These are phyloP conservation scores for Climacteris rufus DNA, from an alignment of 2,113 vertebrate species.

Conservation along the genomic window DNA sequence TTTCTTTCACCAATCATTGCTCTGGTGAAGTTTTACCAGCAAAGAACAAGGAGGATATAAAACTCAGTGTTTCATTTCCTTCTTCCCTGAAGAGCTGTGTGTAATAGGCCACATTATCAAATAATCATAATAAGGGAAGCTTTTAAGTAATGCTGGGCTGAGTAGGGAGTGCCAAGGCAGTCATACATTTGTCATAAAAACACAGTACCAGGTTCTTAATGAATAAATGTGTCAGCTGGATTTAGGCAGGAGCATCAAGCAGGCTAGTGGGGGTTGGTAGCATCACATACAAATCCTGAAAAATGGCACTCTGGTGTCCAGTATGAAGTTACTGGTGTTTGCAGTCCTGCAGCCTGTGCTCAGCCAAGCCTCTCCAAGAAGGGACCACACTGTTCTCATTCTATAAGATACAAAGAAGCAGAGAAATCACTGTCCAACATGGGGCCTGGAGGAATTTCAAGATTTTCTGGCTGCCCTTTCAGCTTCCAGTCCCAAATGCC, in stretches of 20 bases:
- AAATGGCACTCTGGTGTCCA: neutral
- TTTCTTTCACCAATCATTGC: neutral
- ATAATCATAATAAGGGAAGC: neutral
- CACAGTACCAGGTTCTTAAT: neutral
- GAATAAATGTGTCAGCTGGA: neutral
- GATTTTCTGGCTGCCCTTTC: neutral
- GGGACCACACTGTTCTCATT: neutral
- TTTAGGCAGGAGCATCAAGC: neutral
- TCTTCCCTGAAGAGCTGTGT: neutral
- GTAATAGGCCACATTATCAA: neutral
- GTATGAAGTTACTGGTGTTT: neutral
- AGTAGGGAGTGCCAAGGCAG: neutral
- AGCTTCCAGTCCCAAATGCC: neutral
- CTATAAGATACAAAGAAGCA: neutral
- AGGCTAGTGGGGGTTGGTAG: neutral
- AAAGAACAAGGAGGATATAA: neutral
- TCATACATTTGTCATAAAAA: neutral
- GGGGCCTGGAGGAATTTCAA: neutral
- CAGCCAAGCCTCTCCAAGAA: neutral
- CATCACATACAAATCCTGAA: neutral
- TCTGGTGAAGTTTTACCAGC: neutral
- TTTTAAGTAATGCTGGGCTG: conserved; percentile 1
- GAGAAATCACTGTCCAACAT: neutral
- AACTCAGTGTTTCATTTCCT: neutral
- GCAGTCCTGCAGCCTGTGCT: neutral